phyloP scores from a whole-genome alignment of 1,140 invertebrate species.

The Drosophila kepulauana region DNA sequence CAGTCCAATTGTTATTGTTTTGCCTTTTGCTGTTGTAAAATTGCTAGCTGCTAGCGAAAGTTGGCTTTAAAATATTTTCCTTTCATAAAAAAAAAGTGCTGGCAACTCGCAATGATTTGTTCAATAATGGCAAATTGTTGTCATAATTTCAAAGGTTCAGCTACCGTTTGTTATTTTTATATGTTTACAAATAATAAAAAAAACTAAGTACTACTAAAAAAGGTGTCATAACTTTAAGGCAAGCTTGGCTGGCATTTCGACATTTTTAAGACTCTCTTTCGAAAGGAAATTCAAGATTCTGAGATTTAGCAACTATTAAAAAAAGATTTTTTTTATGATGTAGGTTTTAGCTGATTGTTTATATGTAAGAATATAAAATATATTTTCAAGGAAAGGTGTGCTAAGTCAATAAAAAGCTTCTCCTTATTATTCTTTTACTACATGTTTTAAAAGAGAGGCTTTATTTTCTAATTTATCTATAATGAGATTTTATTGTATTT shows the following conservation, averaged over 20 bases:
- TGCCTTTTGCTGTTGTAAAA: neutral
- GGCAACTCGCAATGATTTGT: conserved; percentile 67
- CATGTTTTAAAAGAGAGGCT: no score
- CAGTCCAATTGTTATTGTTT: conserved; percentile 56
- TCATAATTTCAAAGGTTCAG: conserved; percentile 33
- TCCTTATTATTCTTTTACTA: no score
- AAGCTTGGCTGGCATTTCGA: neutral
- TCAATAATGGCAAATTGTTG: conserved; percentile 73
- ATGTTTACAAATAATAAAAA: conserved; percentile 12
- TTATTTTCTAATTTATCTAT: no score
- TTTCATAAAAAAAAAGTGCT: conserved; percentile 62
- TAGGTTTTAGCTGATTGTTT: no score
- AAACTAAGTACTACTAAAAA: neutral
- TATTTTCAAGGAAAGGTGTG: no score
- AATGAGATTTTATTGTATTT: no score
- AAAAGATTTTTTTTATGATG: no score
- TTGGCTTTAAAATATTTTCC: conserved; percentile 58
- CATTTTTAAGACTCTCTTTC: neutral
- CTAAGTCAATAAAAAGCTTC: no score
- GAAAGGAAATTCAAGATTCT: neutral
- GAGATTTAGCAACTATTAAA: no score
- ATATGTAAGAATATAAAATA: no score
- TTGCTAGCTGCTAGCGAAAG: conserved; percentile 62
- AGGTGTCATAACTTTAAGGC: conserved; percentile 3
- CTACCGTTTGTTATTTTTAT: conserved; percentile 39